Conservation (phyloP, 92 coral and sea anemone species). For the Nematostella vectensis region DNA sequence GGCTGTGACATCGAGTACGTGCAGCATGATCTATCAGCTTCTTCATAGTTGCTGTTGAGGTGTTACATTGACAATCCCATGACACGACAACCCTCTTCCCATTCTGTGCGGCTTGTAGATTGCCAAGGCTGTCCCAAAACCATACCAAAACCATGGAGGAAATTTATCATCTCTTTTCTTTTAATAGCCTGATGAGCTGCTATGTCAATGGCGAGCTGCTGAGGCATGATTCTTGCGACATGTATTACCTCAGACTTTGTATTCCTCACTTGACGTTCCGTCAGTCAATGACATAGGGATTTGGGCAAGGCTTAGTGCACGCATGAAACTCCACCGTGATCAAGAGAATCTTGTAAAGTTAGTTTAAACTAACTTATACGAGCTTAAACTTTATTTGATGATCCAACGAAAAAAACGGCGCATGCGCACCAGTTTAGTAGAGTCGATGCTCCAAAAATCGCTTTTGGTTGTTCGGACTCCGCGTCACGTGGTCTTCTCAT, state of each 20-base stretch:
- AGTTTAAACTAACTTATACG: too few species aligned
- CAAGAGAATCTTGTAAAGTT: too few species aligned
- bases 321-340: too few species aligned
- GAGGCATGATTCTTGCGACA: conserved; percentile 34
- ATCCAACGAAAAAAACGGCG: too few species aligned
- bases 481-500: too few species aligned
- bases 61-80: conserved; percentile 11
- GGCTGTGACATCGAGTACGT: conserved; percentile 24
- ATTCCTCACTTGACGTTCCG: conserved; percentile 30
- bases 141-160: background rate
- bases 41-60: conserved; percentile 30
- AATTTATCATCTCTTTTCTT: conserved; percentile 14
- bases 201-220: conserved; percentile 39
- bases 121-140: background rate
- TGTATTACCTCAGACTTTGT: conserved; percentile 25
- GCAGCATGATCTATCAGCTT: conserved; percentile 30
- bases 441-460: too few species aligned
- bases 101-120: conserved; percentile 4
- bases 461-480: too few species aligned
- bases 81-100: conserved; percentile 13
- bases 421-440: too few species aligned
- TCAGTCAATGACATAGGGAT: conserved; percentile 19
- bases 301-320: conserved; percentile 32
- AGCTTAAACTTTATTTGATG: too few species aligned
- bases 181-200: conserved; percentile 30